phyloP scores from a whole-genome alignment of 1,140 invertebrate species.

The Sipha flava region DNA sequence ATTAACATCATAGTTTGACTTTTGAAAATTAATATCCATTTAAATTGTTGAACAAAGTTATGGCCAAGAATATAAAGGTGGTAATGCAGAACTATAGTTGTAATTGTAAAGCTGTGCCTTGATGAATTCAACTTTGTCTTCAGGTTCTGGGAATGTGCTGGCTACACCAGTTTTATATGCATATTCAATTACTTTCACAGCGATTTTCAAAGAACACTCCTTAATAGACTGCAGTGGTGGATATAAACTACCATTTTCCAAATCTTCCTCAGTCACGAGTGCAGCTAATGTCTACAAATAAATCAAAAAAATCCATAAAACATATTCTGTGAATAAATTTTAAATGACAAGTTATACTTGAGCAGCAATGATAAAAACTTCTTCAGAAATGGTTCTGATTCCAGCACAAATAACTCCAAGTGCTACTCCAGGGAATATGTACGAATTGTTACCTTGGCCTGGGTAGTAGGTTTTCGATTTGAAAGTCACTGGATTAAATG shows the following conservation, averaged over 20 bases:
- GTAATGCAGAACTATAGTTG: conserved; percentile 55
- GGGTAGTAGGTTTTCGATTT: conserved; percentile 70
- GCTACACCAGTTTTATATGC: conserved; percentile 76
- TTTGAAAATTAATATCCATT: not conserved
- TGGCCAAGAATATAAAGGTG: conserved; percentile 59
- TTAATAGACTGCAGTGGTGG: conserved; percentile 83
- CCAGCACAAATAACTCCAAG: conserved; percentile 74
- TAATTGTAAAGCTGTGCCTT: conserved; percentile 72
- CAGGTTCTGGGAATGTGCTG: conserved; percentile 65
- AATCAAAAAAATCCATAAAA: not conserved
- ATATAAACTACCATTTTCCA: conserved; percentile 84
- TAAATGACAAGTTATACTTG: conserved; percentile 47
- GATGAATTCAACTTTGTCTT: conserved; percentile 64
- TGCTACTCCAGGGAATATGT: conserved; percentile 91
- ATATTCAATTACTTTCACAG: conserved; percentile 71
- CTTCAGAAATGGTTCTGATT: conserved; percentile 76
- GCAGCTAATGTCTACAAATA: conserved; percentile 55
- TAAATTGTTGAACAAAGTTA: not conserved
- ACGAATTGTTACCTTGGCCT: conserved; percentile 94
- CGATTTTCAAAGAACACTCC: conserved; percentile 81
- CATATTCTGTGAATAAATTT: not conserved
- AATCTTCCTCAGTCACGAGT: conserved; percentile 72
- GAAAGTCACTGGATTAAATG: conserved; percentile 71
- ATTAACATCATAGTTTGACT: not conserved
- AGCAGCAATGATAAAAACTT: conserved; percentile 81